These are phyloP conservation scores for Buceros bicornis DNA, from an alignment of 2,797 vertebrate genomes.

Conservation along the genomic window DNA sequence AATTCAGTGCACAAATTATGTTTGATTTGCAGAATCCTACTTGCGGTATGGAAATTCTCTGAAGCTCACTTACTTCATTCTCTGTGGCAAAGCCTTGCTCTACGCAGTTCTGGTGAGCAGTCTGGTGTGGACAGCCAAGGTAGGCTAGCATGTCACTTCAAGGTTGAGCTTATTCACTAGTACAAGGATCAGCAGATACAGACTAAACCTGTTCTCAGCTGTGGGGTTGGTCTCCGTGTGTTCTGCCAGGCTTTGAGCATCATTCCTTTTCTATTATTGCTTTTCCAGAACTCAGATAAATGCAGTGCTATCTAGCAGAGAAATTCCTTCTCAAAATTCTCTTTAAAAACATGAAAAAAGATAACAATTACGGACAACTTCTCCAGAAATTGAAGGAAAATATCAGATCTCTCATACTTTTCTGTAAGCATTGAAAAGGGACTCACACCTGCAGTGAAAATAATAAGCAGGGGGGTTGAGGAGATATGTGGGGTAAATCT, in stretches of 20 bases:
- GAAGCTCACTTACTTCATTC: constrained; percentile 75
- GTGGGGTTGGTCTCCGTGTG: neutral
- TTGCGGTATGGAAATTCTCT: constrained; percentile 65
- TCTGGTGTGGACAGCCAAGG: constrained; percentile 68
- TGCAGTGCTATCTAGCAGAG: neutral
- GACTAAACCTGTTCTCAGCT: neutral
- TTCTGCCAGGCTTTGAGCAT: neutral
- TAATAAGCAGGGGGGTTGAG: neutral
- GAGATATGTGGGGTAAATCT: neutral
- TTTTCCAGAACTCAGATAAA: neutral
- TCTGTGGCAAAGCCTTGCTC: constrained; percentile 75
- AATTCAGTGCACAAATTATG: neutral
- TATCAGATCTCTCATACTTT: neutral
- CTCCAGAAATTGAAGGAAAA: neutral
- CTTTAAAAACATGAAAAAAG: neutral
- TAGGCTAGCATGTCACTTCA: neutral
- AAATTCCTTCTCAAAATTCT: neutral
- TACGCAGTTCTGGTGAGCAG: constrained; percentile 71
- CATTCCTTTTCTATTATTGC: neutral
- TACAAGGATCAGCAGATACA: neutral
- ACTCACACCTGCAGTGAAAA: neutral
- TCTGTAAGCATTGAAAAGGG: neutral
- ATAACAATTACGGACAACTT: neutral
- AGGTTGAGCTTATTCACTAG: neutral
- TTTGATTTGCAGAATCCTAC: constrained; percentile 65